Evolutionary conservation across 2,797 vertebrate species (phyloP).

Genomic region (Triplophysa yarkandensis): DNA sequence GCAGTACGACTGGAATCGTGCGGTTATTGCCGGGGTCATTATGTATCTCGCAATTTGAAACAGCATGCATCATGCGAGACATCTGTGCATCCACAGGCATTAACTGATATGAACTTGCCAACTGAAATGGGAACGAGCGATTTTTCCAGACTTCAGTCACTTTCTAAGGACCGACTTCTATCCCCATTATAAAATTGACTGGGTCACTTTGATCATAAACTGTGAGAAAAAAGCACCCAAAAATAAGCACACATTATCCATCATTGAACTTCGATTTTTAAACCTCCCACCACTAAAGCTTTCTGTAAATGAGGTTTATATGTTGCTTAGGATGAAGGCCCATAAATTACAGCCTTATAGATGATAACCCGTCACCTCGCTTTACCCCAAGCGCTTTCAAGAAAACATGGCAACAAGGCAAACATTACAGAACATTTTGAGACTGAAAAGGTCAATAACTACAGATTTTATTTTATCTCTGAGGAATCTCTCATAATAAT

Average conservation of each 20-base stretch:
- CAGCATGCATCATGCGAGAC: background rate
- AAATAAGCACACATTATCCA: constrained; percentile 29
- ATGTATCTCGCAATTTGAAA: constrained; percentile 14
- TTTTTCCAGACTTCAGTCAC: background rate
- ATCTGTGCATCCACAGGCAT: background rate
- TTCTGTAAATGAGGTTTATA: constrained; percentile 19
- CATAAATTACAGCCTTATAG: constrained; percentile 24
- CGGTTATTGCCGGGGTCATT: constrained; percentile 29
- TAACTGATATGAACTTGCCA: constrained; percentile 12
- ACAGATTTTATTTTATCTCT: constrained; percentile 33
- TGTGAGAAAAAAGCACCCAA: constrained; percentile 2
- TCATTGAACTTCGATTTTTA: constrained; percentile 3
- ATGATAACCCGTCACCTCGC: constrained; percentile 21
- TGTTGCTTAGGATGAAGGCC: constrained; percentile 23
- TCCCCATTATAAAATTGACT: background rate
- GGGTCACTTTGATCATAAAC: constrained; percentile 14
- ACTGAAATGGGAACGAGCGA: background rate
- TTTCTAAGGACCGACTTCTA: background rate
- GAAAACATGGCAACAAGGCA: constrained; percentile 19
- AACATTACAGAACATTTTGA: constrained; percentile 31
- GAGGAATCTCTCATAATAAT: constrained; percentile 43
- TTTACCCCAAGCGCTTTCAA: constrained; percentile 16
- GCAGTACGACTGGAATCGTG: constrained; percentile 12
- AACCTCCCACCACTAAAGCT: background rate
- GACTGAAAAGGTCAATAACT: constrained; percentile 45